Evolutionary conservation across 1,140 invertebrate species (phyloP).

Genomic region (Episyrphus balteatus): DNA sequence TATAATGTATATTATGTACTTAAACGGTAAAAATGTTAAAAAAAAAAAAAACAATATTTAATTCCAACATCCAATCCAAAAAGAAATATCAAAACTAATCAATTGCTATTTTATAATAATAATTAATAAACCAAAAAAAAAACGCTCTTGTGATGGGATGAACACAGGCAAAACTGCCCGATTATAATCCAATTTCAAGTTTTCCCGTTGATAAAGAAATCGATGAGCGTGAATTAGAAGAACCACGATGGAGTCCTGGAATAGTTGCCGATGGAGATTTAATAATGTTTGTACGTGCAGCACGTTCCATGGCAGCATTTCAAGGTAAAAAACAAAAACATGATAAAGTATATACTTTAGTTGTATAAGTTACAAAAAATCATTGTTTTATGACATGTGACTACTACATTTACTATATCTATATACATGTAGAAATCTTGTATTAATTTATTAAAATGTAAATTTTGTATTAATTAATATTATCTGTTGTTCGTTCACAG

Average conservation of each 20-base stretch:
- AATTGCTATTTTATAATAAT: background rate
- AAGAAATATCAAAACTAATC: no score
- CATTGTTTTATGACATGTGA: no score
- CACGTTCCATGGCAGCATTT: conserved; percentile 90
- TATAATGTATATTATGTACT: background rate
- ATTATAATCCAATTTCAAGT: conserved; percentile 39
- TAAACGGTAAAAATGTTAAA: background rate
- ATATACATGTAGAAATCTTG: no score
- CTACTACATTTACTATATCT: no score
- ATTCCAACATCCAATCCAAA: background rate
- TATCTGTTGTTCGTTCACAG: conserved; percentile 29
- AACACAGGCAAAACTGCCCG: conserved; percentile 37
- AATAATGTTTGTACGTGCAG: conserved; percentile 93
- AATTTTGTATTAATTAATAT: background rate
- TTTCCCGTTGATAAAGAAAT: conserved; percentile 37
- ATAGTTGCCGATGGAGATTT: conserved; percentile 87
- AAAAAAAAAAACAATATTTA: background rate
- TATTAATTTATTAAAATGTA: background rate
- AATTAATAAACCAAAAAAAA: conserved; percentile 1
- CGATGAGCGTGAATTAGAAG: conserved; percentile 51
- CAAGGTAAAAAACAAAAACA: conserved; percentile 20
- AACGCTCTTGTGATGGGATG: background rate
- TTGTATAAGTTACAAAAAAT: no score
- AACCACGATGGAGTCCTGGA: conserved; percentile 85
- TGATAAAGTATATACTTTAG: background rate